Conservation (phyloP, 2,888 invertebrate species). For the Dryobotodes eremita region DNA sequence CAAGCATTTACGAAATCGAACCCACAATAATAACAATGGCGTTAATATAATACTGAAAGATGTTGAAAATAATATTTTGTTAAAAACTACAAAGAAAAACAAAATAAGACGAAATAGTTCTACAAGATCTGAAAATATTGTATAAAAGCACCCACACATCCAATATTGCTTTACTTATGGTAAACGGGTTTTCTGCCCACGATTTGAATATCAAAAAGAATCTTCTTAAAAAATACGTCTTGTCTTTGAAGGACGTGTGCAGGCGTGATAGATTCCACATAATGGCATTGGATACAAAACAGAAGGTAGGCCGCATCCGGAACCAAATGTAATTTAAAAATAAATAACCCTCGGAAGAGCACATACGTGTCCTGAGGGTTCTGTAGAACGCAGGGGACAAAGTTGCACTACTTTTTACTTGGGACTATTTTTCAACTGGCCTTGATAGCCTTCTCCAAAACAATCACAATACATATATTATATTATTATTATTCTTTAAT, state of each 20-base stretch:
- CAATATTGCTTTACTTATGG: constrained; percentile 43
- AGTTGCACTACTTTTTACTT: constrained; percentile 3
- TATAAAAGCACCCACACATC: constrained; percentile 16
- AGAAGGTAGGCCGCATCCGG: constrained; percentile 71
- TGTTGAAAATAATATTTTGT: not conserved
- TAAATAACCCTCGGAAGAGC: constrained; percentile 61
- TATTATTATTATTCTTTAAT: too few species aligned
- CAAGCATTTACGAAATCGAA: not conserved
- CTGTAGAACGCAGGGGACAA: not conserved
- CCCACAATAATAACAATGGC: not conserved
- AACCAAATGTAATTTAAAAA: constrained; percentile 81
- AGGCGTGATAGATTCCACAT: constrained; percentile 62
- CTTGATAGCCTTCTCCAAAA: not conserved
- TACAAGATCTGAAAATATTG: constrained; percentile 5
- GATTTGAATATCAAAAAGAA: constrained; percentile 80
- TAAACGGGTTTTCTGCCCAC: constrained; percentile 55
- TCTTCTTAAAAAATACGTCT: constrained; percentile 66
- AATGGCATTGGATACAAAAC: constrained; percentile 76
- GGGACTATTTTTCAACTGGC: not conserved
- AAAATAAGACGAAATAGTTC: not conserved
- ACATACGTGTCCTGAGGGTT: constrained; percentile 32
- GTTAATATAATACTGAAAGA: not conserved
- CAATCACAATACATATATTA: too few species aligned
- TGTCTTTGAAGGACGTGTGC: constrained; percentile 59
- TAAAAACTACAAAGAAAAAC: constrained; percentile 3